Evolutionary conservation across 2,797 vertebrate species (phyloP), one percentile per base, ranked within the genome.

Genomic region (Atherinosoma microstoma): DNA sequence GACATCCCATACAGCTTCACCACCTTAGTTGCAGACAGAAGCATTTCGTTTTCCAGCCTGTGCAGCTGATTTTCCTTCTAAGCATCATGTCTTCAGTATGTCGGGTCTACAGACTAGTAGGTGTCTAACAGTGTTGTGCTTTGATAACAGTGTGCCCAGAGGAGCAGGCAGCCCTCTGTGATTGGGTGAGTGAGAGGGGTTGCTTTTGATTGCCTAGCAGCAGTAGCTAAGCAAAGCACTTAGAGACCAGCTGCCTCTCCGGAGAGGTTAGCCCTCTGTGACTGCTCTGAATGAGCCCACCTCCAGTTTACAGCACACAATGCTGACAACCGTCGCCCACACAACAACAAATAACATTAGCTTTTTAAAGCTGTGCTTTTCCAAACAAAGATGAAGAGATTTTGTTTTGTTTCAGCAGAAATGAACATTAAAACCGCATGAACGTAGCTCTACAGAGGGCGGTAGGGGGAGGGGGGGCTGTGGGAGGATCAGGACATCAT

Each of bases 161-260:
- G 73, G 68, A 75, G 61, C 40, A 58, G 73, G 54, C 49, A 34
- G 68, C 69, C 65, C 77, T 72, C 42, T 72, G 54, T 3, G 32
- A 65, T 59, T 13, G 36, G 49, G 18, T 12, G 16, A 29, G 15
- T 20, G 57, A 54, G 47, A 34, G n/a, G 45, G 58, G 60, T 57
- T 64, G 61, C 66, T 64, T 66, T 53, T 77, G 79, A 90, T 91
- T 91, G 87, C 89, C 61, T 86, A 91, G 91, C 89, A 93, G 92
- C 90, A 0, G 90, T 90, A 79, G 84, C 83, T 89, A 92, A 88
- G 90, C 85, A 87, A 58, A 87, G 80, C 84, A 91, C 90, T 92
- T 84, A 88, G 73, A 85, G 85, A 84, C 71, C 76, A 62, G 73
- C 75, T 71, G 78, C 60, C 80, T 91, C 89, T 83, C 75, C 51